phyloP scores from a whole-genome alignment of 2,113 vertebrate genomes.

The Vulpes vulpes region DNA sequence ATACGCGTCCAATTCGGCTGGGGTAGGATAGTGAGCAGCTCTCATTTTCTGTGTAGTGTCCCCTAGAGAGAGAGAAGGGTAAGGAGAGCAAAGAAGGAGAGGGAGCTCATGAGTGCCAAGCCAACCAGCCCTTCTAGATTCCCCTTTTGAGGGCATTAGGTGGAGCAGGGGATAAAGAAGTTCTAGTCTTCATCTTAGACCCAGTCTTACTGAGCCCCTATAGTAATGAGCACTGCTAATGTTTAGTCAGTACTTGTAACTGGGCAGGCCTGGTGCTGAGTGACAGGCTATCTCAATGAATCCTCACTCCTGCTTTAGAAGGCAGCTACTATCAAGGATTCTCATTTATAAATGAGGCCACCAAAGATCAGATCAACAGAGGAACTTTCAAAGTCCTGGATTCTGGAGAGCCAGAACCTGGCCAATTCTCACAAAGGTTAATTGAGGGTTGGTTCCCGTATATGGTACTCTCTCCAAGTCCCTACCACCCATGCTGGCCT shows the following conservation, averaged over 20 bases:
- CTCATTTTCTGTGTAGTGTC: slow-evolving; percentile 99
- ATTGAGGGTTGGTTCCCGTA: background rate
- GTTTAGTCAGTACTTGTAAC: background rate
- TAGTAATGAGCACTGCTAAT: background rate
- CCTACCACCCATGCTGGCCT: background rate
- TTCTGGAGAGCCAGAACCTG: background rate
- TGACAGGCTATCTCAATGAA: background rate
- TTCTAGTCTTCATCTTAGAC: background rate
- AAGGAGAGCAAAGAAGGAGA: slow-evolving; percentile 83
- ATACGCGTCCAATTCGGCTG: slow-evolving; percentile 99
- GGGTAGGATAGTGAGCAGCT: slow-evolving; percentile 99
- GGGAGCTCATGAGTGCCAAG: slow-evolving; percentile 83
- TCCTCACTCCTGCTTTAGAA: background rate
- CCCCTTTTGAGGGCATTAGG: background rate
- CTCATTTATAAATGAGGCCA: background rate
- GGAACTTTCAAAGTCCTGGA: background rate
- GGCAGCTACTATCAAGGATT: background rate
- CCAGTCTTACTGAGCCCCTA: background rate
- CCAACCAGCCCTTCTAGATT: slow-evolving; percentile 73
- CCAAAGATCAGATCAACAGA: slow-evolving; percentile 14
- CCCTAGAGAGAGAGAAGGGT: slow-evolving; percentile 91
- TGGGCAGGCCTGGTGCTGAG: background rate
- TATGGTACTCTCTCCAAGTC: background rate
- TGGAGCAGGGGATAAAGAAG: background rate
- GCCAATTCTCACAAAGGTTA: background rate